Conservation (phyloP, 2,113 vertebrate genomes). For the Sinocyclocheilus anophthalmus region DNA sequence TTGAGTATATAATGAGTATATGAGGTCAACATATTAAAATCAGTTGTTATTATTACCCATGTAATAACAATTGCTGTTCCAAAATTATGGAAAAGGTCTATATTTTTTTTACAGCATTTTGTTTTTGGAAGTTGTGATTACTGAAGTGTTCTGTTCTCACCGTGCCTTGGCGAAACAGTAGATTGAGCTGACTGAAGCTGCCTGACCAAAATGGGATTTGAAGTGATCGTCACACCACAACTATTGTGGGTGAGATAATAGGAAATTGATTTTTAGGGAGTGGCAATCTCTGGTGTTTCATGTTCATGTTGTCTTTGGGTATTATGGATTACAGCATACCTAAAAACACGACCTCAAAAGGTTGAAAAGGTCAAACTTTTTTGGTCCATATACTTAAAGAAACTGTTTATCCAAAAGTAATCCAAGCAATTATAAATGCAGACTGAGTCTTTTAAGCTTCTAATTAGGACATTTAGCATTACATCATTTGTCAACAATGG, state of each 20-base stretch:
- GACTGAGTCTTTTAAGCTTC: background rate
- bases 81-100: background rate
- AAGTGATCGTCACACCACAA: conserved; percentile 49
- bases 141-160: background rate
- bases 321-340: conserved; percentile 29
- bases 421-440: background rate
- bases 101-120: background rate
- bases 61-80: background rate
- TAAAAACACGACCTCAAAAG: conserved; percentile 11
- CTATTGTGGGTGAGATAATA: conserved; percentile 49
- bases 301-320: conserved; percentile 29
- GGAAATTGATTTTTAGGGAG: conserved; percentile 39
- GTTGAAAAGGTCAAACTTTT: background rate
- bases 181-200: conserved; percentile 33
- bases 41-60: background rate
- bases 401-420: background rate
- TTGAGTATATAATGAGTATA: background rate
- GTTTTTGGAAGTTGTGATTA: background rate
- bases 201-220: conserved; percentile 44
- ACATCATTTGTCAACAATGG: background rate
- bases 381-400: background rate
- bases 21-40: background rate
- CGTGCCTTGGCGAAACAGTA: background rate
- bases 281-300: conserved; percentile 22
- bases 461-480: background rate